Evolutionary conservation across 2,888 invertebrate species (phyloP).

Genomic region (Flabesymbios commensalis): DNA sequence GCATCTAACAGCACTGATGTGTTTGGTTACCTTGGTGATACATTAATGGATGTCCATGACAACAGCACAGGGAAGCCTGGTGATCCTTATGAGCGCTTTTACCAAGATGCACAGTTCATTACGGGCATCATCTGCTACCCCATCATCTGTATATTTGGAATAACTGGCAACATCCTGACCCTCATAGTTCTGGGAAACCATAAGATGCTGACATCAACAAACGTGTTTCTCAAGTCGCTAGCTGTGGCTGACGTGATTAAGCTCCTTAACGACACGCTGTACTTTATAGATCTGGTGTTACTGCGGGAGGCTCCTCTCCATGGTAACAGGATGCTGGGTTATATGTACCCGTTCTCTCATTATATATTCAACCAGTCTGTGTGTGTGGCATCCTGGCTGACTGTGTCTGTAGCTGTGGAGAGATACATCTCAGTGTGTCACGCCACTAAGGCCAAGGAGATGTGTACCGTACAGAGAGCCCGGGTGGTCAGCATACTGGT

Average conservation of each 20-base stretch:
- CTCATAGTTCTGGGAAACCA: conserved; percentile 45
- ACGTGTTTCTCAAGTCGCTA: conserved; percentile 47
- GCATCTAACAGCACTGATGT: too few relatives aligned
- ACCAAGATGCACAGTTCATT: conserved; percentile 42
- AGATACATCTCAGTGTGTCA: conserved; percentile 52
- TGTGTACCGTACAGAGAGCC: conserved; percentile 41
- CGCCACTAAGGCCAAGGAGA: conserved; percentile 41
- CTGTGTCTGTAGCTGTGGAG: conserved; percentile 55
- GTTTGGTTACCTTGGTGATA: too few relatives aligned
- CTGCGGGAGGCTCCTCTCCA: conserved; percentile 30
- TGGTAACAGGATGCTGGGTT: conserved; percentile 40
- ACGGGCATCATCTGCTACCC: conserved; percentile 51
- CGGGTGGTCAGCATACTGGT: conserved; percentile 46
- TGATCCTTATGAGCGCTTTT: conserved; percentile 40
- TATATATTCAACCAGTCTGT: conserved; percentile 51
- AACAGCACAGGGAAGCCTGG: too few relatives aligned
- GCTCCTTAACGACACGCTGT: conserved; percentile 47
- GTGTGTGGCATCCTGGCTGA: conserved; percentile 53
- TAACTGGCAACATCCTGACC: conserved; percentile 47
- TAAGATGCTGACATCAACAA: conserved; percentile 50
- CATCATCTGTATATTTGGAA: conserved; percentile 44
- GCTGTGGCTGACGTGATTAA: conserved; percentile 50
- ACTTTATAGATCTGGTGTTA: conserved; percentile 41
- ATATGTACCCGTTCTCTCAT: conserved; percentile 51
- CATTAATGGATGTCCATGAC: too few relatives aligned